Evolutionary conservation across 1,140 invertebrate species (phyloP).

Genomic region (Diorhabda carinulata): DNA sequence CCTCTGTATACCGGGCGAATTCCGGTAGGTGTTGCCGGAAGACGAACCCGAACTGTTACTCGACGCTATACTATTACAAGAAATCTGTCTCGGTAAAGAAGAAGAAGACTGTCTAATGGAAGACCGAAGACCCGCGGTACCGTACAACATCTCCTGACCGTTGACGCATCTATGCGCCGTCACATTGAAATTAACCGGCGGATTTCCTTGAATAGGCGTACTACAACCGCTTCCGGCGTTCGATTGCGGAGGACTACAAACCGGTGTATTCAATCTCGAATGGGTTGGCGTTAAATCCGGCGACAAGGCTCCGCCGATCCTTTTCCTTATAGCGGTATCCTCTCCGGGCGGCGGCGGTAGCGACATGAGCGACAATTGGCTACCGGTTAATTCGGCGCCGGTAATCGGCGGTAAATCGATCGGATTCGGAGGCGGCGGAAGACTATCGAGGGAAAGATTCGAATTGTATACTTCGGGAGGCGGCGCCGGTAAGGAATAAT

Average conservation of each 20-base stretch:
- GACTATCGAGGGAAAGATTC: slow-evolving; percentile 68
- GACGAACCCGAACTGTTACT: slow-evolving; percentile 35
- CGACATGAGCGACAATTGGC: slow-evolving; percentile 61
- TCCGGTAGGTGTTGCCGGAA: slow-evolving; percentile 39
- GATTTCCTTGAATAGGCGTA: slow-evolving; percentile 40
- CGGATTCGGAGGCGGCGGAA: slow-evolving; percentile 73
- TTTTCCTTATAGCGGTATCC: slow-evolving; percentile 51
- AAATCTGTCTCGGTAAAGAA: slow-evolving; percentile 42
- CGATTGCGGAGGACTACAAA: slow-evolving; percentile 50
- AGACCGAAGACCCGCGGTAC: slow-evolving; percentile 39
- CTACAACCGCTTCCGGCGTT: slow-evolving; percentile 44
- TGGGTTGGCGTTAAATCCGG: slow-evolving; percentile 48
- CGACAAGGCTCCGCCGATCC: slow-evolving; percentile 41
- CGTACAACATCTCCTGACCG: slow-evolving; percentile 30
- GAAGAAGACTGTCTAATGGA: slow-evolving; percentile 33
- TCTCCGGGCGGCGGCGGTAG: slow-evolving; percentile 60
- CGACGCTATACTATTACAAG: slow-evolving; percentile 40
- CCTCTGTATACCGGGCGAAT: slow-evolving; percentile 50
- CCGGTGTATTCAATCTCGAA: slow-evolving; percentile 47
- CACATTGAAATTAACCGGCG: slow-evolving; percentile 37
- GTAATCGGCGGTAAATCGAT: slow-evolving; percentile 57
- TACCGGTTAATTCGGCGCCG: slow-evolving; percentile 61
- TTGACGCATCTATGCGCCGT: slow-evolving; percentile 21
- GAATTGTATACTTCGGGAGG: slow-evolving; percentile 67
- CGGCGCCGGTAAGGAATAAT: slow-evolving; percentile 55